Evolutionary conservation across 2,797 vertebrate species (phyloP).

Genomic region (Todus mexicanus): DNA sequence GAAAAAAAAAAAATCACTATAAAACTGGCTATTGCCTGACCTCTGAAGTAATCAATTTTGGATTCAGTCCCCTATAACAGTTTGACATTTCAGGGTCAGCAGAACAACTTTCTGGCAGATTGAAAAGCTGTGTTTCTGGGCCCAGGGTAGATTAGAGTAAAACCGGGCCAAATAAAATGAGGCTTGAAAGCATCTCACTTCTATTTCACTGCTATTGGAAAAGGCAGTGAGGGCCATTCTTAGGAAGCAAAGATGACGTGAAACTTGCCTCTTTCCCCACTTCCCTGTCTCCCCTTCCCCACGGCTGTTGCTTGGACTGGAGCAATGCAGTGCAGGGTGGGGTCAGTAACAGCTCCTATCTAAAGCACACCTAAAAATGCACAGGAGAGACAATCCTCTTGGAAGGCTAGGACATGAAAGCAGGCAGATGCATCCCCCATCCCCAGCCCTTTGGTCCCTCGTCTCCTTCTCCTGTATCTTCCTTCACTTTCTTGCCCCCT

Average conservation of each 20-base stretch:
- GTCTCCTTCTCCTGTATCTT: neutral
- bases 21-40: slow-evolving; percentile 49
- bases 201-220: slow-evolving; percentile 10
- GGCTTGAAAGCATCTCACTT: slow-evolving; percentile 34
- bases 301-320: accelerated
- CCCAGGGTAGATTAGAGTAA: slow-evolving; percentile 53
- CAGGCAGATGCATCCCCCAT: accelerated
- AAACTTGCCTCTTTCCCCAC: neutral
- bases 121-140: slow-evolving; percentile 57
- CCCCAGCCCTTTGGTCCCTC: neutral
- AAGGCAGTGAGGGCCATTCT: neutral
- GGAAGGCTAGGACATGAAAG: neutral
- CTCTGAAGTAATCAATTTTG: slow-evolving; percentile 67
- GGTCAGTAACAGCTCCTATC: neutral
- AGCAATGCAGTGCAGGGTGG: neutral
- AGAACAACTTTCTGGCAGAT: slow-evolving; percentile 64
- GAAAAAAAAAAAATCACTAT: neutral
- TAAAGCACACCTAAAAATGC: neutral
- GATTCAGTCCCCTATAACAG: slow-evolving; percentile 52
- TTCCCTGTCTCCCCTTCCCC: neutral
- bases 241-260: neutral
- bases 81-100: slow-evolving; percentile 72
- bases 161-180: slow-evolving; percentile 56
- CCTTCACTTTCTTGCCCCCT: neutral
- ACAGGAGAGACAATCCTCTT: neutral